A percentile compares a stretch with the other conserved stretches of the same genome.
These are phyloP conservation scores for Aphaenogaster floridana DNA, from an alignment of 1,140 invertebrate species.

Conservation along the genomic window DNA sequence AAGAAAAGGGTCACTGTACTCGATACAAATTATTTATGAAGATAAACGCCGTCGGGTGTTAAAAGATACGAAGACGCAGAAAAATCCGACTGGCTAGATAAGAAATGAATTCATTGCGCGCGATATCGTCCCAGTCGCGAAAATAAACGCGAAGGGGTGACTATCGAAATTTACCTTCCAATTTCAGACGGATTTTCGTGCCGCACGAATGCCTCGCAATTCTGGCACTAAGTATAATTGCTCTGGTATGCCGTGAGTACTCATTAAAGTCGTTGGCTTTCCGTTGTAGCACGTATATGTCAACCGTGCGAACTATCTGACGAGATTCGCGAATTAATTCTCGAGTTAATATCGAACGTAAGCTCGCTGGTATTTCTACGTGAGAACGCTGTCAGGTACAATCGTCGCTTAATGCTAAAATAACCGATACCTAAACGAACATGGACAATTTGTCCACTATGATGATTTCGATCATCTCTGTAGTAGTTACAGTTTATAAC, in stretches of 20 bases:
- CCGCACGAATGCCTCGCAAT: slow-evolving; percentile 63
- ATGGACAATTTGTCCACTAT: slow-evolving; percentile 5
- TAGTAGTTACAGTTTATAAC: slow-evolving; percentile 52
- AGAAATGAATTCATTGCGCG: slow-evolving; percentile 52
- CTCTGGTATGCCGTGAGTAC: slow-evolving; percentile 20
- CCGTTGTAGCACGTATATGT: background rate
- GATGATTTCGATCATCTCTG: slow-evolving; percentile 40
- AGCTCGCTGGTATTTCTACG: background rate
- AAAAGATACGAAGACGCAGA: background rate
- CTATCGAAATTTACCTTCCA: slow-evolving; percentile 63
- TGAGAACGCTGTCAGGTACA: slow-evolving; percentile 24
- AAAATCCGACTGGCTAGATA: background rate
- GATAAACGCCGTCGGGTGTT: background rate
- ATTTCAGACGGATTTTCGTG: slow-evolving; percentile 65
- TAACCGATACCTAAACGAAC: slow-evolving; percentile 31
- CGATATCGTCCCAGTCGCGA: background rate
- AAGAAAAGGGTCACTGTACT: background rate
- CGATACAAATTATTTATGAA: slow-evolving; percentile 62
- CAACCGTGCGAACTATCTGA: slow-evolving; percentile 36
- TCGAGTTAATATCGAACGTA: slow-evolving; percentile 31
- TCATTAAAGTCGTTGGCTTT: slow-evolving; percentile 45
- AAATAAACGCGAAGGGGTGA: background rate
- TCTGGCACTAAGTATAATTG: slow-evolving; percentile 65
- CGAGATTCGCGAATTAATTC: slow-evolving; percentile 50
- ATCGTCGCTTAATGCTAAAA: slow-evolving; percentile 41